These are phyloP conservation scores for Volucella bombylans DNA, from an alignment of 2,888 invertebrate species.

Conservation along the genomic window DNA sequence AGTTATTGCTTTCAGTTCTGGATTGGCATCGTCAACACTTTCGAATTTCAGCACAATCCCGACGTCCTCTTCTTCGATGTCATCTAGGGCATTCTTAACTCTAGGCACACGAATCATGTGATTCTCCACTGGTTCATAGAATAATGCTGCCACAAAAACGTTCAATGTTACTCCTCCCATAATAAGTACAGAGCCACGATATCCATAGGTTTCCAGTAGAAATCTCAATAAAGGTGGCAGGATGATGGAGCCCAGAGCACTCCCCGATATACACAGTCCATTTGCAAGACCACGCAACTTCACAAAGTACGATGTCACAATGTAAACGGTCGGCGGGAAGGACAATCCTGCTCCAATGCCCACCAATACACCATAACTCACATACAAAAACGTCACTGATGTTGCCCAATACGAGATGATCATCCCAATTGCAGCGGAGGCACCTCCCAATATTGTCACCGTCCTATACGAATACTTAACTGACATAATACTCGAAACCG, in stretches of 20 bases:
- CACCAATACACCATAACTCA: constrained; percentile 92
- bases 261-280: constrained; percentile 94
- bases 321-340: constrained; percentile 94
- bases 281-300: constrained; percentile 91
- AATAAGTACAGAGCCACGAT: constrained; percentile 90
- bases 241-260: constrained; percentile 92
- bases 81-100: constrained; percentile 78
- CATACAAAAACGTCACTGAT: constrained; percentile 89
- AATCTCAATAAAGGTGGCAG: constrained; percentile 90
- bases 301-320: constrained; percentile 93
- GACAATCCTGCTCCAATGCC: constrained; percentile 93
- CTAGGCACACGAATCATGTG: constrained; percentile 88
- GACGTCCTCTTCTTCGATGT: constrained; percentile 81
- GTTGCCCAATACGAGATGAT: constrained; percentile 91
- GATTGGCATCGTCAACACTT: constrained; percentile 76
- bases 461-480: constrained; percentile 92
- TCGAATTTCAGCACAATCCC: constrained; percentile 82
- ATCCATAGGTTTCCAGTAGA: constrained; percentile 89
- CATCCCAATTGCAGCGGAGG: constrained; percentile 92
- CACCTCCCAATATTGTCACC: constrained; percentile 91
- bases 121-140: constrained; percentile 92
- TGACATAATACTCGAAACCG: constrained; percentile 91
- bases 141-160: constrained; percentile 91
- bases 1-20: constrained; percentile 48
- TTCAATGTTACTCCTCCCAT: constrained; percentile 92